Base-by-base conservation (phyloP, 2,888 invertebrate species). In the Ectemnius continuus region DNA sequence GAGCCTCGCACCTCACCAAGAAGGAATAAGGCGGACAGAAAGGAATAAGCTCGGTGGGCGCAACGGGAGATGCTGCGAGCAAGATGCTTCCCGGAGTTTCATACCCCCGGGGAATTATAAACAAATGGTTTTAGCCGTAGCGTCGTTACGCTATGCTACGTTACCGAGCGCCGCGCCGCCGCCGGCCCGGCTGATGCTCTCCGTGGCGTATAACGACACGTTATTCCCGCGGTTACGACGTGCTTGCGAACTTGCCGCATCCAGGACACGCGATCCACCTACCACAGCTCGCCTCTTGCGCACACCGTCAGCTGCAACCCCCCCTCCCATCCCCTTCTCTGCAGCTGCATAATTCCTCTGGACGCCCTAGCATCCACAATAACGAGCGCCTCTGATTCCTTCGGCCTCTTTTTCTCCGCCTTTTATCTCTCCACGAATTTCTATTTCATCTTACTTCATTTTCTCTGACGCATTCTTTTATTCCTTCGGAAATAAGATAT, bases 281-380 rank as follows among this genome's bases (percentile, higher is more conserved):
- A 71, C 57, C 61, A 46, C 61, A 64, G 59, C 18, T 64, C 23
- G n/a, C 61, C 48, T 58, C 28, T 57, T 58, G 63, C 58, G 57
- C 56, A 28, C 59, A 67, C 47, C 64, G 52, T 28, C 18, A 36
- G 4, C 65, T 56, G 36, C 62, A 46, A 16, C 48, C 18, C 26
- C 26, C 13, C 6, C 47, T 89, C n/a, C n/a, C n/a, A n/a, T n/a
- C n/a, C n/a, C n/a, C n/a, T n/a, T n/a, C n/a, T n/a, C 90, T 58
- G 86, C 81, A 58, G 80, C 81, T 74, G 91, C 91, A 85, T 89
- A 91, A 76, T 88, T 88, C 71, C 91, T 86, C 78, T 88, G 52
- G 52, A 16, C 52, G 52, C 52, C 16, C 52, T 52, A n/a, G 52
- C 14, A 52, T 14, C 52, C 52, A 14, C 14, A 1, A 26, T 20